Conservation (phyloP, 2,113 vertebrate species). For the Podarcis raffonei region DNA sequence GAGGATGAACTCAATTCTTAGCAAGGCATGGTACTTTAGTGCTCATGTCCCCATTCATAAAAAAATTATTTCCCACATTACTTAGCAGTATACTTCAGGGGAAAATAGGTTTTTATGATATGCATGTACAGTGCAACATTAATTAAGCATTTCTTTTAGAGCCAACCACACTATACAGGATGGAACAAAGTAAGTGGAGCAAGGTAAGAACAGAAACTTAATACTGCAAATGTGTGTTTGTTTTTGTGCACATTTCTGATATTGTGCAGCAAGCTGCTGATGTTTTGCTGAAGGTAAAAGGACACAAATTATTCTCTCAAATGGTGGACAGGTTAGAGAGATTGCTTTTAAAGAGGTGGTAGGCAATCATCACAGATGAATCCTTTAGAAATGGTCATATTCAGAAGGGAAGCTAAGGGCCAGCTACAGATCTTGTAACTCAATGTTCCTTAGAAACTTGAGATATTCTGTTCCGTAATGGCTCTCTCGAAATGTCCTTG, state of each 20-base stretch:
- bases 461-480: slow-evolving; percentile 23
- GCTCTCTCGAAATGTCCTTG: not conserved
- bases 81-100: not conserved
- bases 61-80: slow-evolving; percentile 61
- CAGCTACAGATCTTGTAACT: not conserved
- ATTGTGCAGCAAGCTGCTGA: not conserved
- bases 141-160: slow-evolving; percentile 39
- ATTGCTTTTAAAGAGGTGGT: not conserved
- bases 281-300: slow-evolving; percentile 15
- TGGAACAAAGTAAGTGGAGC: no score
- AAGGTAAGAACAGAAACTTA: not conserved
- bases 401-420: slow-evolving; percentile 18
- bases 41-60: slow-evolving; percentile 61
- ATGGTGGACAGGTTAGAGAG: not conserved
- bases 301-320: not conserved
- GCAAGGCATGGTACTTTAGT: slow-evolving; percentile 54
- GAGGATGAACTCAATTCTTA: slow-evolving; percentile 61
- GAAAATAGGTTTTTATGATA: slow-evolving; percentile 44
- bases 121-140: slow-evolving; percentile 28
- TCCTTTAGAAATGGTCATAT: slow-evolving; percentile 19
- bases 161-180: not conserved
- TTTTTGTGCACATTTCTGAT: not conserved
- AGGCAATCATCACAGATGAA: not conserved
- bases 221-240: fast-evolving
- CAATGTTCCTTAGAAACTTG: not conserved